These are phyloP conservation scores for Alexandromys fortis DNA, from an alignment of 2,113 vertebrate genomes.

Conservation along the genomic window DNA sequence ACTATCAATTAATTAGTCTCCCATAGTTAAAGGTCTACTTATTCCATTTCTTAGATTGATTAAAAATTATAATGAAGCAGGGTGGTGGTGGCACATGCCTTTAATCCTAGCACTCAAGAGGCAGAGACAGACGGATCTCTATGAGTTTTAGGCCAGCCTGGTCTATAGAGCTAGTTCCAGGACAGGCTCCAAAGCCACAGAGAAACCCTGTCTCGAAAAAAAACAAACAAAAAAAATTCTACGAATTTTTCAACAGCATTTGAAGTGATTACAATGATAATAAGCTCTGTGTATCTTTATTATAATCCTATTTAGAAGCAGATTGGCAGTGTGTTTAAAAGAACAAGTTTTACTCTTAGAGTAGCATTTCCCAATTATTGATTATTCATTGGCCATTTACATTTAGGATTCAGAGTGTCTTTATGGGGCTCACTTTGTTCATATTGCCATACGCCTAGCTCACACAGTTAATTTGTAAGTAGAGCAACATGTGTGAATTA, in stretches of 20 bases:
- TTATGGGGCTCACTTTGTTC: not conserved
- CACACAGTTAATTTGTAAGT: not conserved
- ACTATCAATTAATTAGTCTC: not conserved
- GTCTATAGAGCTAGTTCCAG: too few relatives aligned
- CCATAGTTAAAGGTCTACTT: not conserved
- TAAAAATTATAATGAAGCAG: not conserved
- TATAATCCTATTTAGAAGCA: not conserved
- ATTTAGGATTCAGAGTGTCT: not conserved
- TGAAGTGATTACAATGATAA: not conserved
- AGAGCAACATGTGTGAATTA: not conserved
- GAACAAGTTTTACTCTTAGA: not conserved
- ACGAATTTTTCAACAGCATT: not conserved
- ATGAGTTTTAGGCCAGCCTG: too few relatives aligned
- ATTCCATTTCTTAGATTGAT: not conserved
- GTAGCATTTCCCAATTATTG: not conserved
- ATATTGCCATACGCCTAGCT: not conserved
- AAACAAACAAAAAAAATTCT: not conserved
- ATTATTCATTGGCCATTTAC: not conserved
- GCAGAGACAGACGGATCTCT: too few relatives aligned
- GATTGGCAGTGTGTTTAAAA: not conserved
- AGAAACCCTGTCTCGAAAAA: too few relatives aligned
- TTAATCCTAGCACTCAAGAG: too few relatives aligned
- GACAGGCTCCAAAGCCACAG: too few relatives aligned
- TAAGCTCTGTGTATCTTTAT: not conserved
- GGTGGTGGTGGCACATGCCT: too few relatives aligned